Base-by-base conservation (phyloP, 2,113 vertebrate genomes). In the Oncorhynchus kisutch region DNA sequence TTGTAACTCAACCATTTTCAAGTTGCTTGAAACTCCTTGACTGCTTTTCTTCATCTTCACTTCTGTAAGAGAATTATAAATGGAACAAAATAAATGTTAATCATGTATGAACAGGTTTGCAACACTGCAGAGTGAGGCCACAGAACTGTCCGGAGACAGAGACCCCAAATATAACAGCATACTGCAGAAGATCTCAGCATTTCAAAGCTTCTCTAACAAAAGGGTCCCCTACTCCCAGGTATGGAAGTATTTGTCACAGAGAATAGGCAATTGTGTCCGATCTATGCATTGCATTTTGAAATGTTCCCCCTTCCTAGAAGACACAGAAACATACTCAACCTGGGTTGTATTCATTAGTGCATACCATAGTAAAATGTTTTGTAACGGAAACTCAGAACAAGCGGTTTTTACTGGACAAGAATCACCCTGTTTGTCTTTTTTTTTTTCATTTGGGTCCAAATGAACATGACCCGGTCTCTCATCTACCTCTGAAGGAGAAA, bases 141-240 rank as follows among this genome's bases (percentile, higher is more conserved):
- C n/a, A 13, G 67, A 27, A 60, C 67, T 76, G 29, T 49, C 13
- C 2, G 54, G 31, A 9, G 74, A 62, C 22, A 59, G 49, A 70
- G 49, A 76, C 51, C 51, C 12, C 27, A 76, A 31, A n/a, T 60
- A 24, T 6, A 54, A 60, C 18, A 66, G 31, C 67, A 76, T 39
- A 11, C 67, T 76, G 66, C 45, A 76, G 51, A 76, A 76, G 22
- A 54, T 76, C 29, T 31, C 66, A 18, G 51, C 57, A 18, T 76
- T 76, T 31, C 74, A 76, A 29, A 76, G 29, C 49, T 76, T 76
- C 20, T 69, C 27, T 13, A 70, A 6, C 66, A 68, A 76, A n/a
- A 69, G 29, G 18, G 66, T 69, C 18, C 51, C 66, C 4, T 60
- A 70, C 51, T 14, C 74, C 12, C 34, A 76, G 74, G 34, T 70